These are phyloP conservation scores for Scolopax mira DNA, from an alignment of 2,113 vertebrate genomes.

Conservation along the genomic window DNA sequence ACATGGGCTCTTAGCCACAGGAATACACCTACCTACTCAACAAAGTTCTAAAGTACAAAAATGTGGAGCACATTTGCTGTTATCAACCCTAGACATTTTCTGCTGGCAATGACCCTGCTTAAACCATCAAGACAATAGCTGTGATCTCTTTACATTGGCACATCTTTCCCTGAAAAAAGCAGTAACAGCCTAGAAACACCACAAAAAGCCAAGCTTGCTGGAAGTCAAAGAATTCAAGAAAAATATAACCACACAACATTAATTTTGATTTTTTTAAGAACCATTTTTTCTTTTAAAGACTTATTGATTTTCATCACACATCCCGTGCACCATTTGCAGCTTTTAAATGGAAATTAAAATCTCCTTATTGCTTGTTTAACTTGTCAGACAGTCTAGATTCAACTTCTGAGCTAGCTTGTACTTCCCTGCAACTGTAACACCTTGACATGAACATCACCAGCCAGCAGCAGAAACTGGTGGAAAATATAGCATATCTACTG, in stretches of 20 bases:
- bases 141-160: not conserved
- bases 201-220: not conserved
- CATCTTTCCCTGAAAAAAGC: not conserved
- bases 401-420: not conserved
- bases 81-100: not conserved
- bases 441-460: not conserved
- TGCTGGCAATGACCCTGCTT: not conserved
- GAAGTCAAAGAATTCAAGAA: not conserved
- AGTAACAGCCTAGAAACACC: not conserved
- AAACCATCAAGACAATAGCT: not conserved
- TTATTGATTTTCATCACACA: not conserved
- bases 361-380: not conserved
- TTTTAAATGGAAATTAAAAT: not conserved
- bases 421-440: not conserved
- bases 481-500: not conserved
- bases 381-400: not conserved
- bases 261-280: not conserved
- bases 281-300: not conserved
- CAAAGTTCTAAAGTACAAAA: not conserved
- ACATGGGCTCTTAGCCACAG: accelerated
- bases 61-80: not conserved
- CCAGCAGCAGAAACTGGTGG: not conserved
- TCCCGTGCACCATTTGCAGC: not conserved
- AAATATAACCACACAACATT: not conserved
- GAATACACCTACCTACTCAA: not conserved